Conservation (phyloP, 35 echinoderm and acorn worm species). For the Strongylocentrotus purpuratus region DNA sequence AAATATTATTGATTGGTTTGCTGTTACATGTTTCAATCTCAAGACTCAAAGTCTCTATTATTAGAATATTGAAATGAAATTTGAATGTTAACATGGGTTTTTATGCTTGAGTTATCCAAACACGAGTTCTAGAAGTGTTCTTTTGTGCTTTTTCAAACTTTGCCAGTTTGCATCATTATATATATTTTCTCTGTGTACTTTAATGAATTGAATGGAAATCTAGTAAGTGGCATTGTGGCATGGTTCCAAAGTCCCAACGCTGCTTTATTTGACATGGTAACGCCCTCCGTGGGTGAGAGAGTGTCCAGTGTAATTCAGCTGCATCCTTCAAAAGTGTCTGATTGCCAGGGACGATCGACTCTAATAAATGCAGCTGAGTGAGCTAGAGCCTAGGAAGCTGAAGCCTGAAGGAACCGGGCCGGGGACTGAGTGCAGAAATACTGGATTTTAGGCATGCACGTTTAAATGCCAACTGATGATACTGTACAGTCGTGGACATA, state of each 20-base stretch:
- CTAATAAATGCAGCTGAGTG: neutral
- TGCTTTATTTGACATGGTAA: neutral
- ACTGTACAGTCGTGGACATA: neutral
- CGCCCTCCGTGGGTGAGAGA: neutral
- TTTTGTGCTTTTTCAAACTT: neutral
- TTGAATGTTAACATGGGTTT: neutral
- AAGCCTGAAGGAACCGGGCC: too few relatives aligned
- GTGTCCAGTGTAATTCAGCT: neutral
- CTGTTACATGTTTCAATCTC: neutral
- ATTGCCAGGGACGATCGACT: neutral
- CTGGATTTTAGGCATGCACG: neutral
- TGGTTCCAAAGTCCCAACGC: neutral
- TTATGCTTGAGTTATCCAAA: neutral
- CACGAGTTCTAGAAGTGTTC: neutral
- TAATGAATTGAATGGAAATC: neutral
- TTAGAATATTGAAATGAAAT: neutral
- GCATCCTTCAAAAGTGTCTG: conserved; percentile 10
- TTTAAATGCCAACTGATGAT: neutral
- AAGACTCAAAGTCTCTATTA: neutral
- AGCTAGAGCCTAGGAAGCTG: neutral
- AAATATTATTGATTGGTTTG: too few relatives aligned
- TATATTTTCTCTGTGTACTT: neutral
- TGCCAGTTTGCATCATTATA: neutral
- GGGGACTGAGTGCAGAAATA: neutral
- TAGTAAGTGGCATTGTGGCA: neutral